Conservation (phyloP, 2,113 vertebrate genomes). For the Sander lucioperca region DNA sequence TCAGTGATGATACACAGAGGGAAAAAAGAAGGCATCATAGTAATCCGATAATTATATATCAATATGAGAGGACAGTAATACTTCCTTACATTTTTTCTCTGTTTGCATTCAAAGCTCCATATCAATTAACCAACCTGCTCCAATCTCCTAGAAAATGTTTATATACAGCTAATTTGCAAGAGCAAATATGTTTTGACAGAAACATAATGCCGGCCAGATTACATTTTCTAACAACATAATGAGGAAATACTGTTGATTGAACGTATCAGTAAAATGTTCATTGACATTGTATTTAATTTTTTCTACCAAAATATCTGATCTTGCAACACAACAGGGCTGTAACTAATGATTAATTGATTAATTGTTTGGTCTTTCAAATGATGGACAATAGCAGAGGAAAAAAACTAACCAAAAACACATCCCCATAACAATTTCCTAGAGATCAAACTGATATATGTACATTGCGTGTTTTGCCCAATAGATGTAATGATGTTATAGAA, state of each 20-base stretch:
- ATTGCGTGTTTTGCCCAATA: background rate
- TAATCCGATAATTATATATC: background rate
- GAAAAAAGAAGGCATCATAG: background rate
- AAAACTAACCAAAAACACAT: background rate
- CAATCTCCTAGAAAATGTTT: background rate
- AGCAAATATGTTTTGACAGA: background rate
- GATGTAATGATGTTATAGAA: no score
- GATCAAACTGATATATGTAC: background rate
- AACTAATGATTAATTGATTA: background rate
- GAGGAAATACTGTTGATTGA: background rate
- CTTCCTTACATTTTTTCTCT: background rate
- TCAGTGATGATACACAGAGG: background rate
- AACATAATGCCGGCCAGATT: background rate
- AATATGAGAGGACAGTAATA: background rate
- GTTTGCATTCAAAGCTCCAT: background rate
- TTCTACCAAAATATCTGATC: background rate
- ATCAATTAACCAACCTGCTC: background rate
- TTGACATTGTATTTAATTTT: background rate
- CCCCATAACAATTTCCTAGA: background rate
- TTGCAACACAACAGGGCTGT: background rate
- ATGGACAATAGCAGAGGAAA: background rate
- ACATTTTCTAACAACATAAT: background rate
- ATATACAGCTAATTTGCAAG: background rate
- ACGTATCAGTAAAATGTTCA: background rate
- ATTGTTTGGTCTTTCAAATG: no score